Conservation (phyloP, 2,888 invertebrate genomes). For the Netelia fuscicornis region DNA sequence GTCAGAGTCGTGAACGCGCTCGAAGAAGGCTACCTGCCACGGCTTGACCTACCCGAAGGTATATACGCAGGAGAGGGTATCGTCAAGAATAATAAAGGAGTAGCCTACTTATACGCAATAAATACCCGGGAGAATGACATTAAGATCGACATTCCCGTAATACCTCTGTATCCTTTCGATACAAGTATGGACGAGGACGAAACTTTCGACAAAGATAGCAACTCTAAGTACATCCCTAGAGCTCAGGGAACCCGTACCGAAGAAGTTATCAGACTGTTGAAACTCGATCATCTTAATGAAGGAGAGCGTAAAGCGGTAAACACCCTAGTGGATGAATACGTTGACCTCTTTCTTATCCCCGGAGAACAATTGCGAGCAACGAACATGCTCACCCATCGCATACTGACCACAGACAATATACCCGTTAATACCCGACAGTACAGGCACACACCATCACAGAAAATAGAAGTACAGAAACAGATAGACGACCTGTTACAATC, state of each 20-base stretch:
- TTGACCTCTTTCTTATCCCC: too few species aligned
- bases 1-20: too few species aligned
- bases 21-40: too few species aligned
- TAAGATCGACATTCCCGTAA: neutral
- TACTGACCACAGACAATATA: constrained; percentile 13
- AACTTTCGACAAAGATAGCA: neutral
- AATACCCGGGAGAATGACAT: too few species aligned
- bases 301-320: constrained; percentile 17
- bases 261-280: neutral
- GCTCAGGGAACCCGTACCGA: neutral
- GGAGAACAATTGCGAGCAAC: neutral
- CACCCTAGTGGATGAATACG: constrained; percentile 9
- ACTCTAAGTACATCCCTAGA: neutral
- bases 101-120: too few species aligned
- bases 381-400: constrained; percentile 5
- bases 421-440: constrained; percentile 37
- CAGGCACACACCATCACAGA: neutral
- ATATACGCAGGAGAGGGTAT: too few species aligned
- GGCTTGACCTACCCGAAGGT: too few species aligned
- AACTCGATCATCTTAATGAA: constrained; percentile 10
- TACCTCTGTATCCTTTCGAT: constrained; percentile 20
- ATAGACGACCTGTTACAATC: too few species aligned
- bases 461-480: neutral
- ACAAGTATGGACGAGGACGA: constrained; percentile 26
- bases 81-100: too few species aligned